Evolutionary conservation across 1,140 invertebrate species (phyloP).

Genomic region (Protaetia brevitarsis): DNA sequence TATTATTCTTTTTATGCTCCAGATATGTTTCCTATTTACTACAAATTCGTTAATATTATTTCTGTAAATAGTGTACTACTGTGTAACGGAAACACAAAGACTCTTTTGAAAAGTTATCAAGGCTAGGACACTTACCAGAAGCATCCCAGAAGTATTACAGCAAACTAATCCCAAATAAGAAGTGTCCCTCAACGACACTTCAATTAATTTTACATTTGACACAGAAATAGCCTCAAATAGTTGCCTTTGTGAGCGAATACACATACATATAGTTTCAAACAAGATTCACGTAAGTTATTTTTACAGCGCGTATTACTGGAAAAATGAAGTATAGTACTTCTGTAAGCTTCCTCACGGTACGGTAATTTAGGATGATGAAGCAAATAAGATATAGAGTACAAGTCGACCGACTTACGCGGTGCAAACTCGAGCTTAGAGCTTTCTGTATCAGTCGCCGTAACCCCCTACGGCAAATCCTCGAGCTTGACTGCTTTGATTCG

Average conservation of each 20-base stretch:
- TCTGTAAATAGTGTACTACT: too few species aligned
- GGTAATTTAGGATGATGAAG: background rate
- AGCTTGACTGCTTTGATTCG: constrained; percentile 17
- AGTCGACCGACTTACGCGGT: background rate
- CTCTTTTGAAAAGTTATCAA: background rate
- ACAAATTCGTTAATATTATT: too few species aligned
- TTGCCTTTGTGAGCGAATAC: background rate
- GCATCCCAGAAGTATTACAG: background rate
- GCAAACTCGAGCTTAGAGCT: constrained; percentile 3
- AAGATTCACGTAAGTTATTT: background rate
- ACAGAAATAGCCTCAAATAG: background rate
- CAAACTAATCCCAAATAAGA: constrained; percentile 7
- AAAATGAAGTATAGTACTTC: background rate
- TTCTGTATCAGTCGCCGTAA: background rate
- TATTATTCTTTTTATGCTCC: too few species aligned
- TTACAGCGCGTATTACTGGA: background rate
- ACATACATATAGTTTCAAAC: background rate
- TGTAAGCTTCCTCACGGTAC: background rate
- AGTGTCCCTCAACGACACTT: background rate
- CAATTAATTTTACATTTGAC: background rate
- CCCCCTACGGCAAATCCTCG: background rate
- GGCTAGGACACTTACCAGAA: background rate
- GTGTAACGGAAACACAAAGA: too few species aligned
- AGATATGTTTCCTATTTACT: too few species aligned
- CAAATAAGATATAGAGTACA: background rate